Evolutionary conservation across 37 sponge, comb jelly and placozoan genomes (phyloP).

Genomic region (Oopsacas minuta): DNA sequence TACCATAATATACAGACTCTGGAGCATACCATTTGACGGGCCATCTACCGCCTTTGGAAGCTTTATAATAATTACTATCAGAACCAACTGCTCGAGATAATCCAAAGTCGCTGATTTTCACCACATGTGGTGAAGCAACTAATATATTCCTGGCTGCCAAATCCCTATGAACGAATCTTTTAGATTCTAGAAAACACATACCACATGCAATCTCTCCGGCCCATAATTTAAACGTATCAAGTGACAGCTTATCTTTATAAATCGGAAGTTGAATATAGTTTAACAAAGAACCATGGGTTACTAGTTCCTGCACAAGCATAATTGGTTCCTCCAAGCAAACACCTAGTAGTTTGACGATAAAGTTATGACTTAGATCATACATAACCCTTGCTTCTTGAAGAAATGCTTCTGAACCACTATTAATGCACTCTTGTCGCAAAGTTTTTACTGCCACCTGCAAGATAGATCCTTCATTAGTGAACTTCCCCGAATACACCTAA

Average conservation of each 20-base stretch:
- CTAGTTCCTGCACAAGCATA: slow-evolving; percentile 52
- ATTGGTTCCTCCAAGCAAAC: slow-evolving; percentile 49
- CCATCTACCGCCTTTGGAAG: slow-evolving; percentile 92
- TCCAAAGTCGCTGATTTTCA: slow-evolving; percentile 99
- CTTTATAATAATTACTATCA: slow-evolving; percentile 85
- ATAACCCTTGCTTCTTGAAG: slow-evolving; percentile 81
- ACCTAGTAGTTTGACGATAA: slow-evolving; percentile 85
- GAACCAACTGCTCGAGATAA: slow-evolving; percentile 85
- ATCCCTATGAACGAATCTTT: slow-evolving; percentile 87
- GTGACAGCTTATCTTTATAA: slow-evolving; percentile 49
- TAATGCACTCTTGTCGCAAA: slow-evolving; percentile 42
- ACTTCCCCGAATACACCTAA: background rate
- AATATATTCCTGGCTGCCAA: slow-evolving; percentile 91
- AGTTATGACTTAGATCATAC: slow-evolving; percentile 65
- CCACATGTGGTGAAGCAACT: slow-evolving; percentile 43
- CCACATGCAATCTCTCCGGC: slow-evolving; percentile 84
- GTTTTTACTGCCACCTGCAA: slow-evolving; percentile 84
- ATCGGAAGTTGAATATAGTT: background rate
- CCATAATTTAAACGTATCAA: slow-evolving; percentile 73
- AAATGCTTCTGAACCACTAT: slow-evolving; percentile 52
- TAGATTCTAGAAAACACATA: slow-evolving; percentile 82
- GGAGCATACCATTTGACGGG: slow-evolving; percentile 99
- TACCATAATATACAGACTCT: slow-evolving; percentile 86
- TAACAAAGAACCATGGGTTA: background rate
- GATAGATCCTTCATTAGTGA: background rate